Base-by-base conservation (phyloP, 2,113 vertebrate genomes). In the Nothoprocta perdicaria region DNA sequence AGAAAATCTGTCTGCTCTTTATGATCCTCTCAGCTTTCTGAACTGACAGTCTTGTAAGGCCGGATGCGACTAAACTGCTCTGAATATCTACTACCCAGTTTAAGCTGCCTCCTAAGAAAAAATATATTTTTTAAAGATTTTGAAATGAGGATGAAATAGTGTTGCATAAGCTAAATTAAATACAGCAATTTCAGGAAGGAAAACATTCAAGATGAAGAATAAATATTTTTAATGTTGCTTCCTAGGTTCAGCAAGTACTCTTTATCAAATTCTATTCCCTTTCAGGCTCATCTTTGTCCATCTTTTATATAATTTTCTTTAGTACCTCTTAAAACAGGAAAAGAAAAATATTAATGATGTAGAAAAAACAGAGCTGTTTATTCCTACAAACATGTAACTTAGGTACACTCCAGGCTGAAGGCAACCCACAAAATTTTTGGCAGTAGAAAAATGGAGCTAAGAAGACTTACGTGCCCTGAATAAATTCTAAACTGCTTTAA, bases 401-500 rank as follows among this genome's bases (percentile, higher is more conserved):
- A 66, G 69, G 22, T 22, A 24, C 9, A n/a, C 62, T 67, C 40
- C 38, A 35, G 35, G 53, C 35, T 77, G 41, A 60, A 78, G 13
- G 16, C 15, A 62, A 45, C 68, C 60, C 50, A 58, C 1, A 8
- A 80, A 88, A 75, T 4, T 35, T 67, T 7, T 19, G 21, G 40
- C 38, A 29, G 40, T 60, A 45, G 14, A 86, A 87, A 94, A 88
- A 86, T 22, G 46, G n/a, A 94, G 61, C 55, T 86, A 69, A 80
- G 90, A 91, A 41, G 38, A 68, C 85, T 92, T 84, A 73, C 12
- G 18, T n/a, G 19, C 29, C 40, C 72, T 26, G 55, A 33, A 84
- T 84, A 81, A 86, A 88, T 84, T 67, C 90, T 88, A 57, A 93
- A 90, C n/a, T 68, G 38, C 43, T 88, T 90, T 79, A 76, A 89